Percentiles rank a stretch among this genome's conserved stretches.
Conservation (phyloP, 2,888 invertebrate species). For the Agapetus fuscipes region DNA sequence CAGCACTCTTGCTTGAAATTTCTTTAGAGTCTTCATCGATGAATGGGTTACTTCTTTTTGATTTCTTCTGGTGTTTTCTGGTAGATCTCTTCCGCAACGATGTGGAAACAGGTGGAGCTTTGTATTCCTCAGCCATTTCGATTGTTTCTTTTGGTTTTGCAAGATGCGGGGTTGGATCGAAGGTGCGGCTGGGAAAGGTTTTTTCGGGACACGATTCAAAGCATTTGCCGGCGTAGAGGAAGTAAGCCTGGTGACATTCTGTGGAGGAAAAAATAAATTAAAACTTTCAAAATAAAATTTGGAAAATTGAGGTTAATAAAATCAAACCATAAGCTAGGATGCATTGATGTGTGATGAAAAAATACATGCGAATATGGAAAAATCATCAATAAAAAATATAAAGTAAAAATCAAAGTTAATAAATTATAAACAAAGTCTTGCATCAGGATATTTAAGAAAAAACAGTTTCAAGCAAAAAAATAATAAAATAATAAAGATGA, state of each 20-base stretch:
- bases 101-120: conserved; percentile 1
- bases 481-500: no score
- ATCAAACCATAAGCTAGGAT: no score
- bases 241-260: conserved; percentile 57
- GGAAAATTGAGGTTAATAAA: no score
- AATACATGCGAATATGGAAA: no score
- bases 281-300: conserved; percentile 1
- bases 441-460: no score
- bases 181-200: conserved; percentile 38
- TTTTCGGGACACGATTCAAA: conserved; percentile 47
- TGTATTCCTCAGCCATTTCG: conserved; percentile 22
- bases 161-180: conserved; percentile 28
- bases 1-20: conserved; percentile 12
- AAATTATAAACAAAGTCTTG: no score
- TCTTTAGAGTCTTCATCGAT: no score
- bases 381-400: no score
- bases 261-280: conserved; percentile 34
- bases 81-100: conserved; percentile 6
- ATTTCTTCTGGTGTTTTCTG: conserved; percentile 11
- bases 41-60: no score
- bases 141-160: conserved; percentile 22
- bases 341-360: no score
- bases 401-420: no score
- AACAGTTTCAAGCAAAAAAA: no score
- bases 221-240: conserved; percentile 52